A percentile compares a stretch with the other conserved stretches of the same genome.
Conservation (phyloP, 2,113 vertebrate species). For the Catharus fuscescens region DNA sequence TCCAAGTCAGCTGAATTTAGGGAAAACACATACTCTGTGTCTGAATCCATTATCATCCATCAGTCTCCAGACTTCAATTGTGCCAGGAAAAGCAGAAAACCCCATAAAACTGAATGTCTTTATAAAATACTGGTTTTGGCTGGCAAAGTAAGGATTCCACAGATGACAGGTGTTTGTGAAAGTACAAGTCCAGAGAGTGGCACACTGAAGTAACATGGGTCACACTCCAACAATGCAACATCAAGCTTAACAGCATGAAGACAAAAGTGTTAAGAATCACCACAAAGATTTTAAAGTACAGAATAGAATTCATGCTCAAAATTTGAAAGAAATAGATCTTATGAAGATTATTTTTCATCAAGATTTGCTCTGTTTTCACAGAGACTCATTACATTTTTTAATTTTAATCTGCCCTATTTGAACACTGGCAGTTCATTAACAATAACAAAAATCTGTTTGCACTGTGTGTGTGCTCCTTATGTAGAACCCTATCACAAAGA, state of each 20-base stretch:
- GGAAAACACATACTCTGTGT: background rate
- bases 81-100: background rate
- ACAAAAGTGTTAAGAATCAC: background rate
- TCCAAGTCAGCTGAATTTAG: background rate
- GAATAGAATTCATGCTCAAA: background rate
- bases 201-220: background rate
- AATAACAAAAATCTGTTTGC: background rate
- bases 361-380: background rate
- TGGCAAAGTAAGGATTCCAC: background rate
- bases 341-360: background rate
- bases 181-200: background rate
- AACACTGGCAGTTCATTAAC: background rate
- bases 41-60: background rate
- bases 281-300: background rate
- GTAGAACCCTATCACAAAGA: background rate
- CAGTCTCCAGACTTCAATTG: rapidly evolving
- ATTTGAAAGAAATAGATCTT: background rate
- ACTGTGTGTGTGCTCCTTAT: background rate
- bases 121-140: background rate
- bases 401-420: background rate
- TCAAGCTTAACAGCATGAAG: background rate
- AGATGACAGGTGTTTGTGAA: background rate
- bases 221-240: background rate
- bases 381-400: background rate
- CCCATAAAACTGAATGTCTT: background rate